These are phyloP conservation scores for Phyllostomus hastatus DNA, from an alignment of 2,113 vertebrate genomes.

Conservation along the genomic window DNA sequence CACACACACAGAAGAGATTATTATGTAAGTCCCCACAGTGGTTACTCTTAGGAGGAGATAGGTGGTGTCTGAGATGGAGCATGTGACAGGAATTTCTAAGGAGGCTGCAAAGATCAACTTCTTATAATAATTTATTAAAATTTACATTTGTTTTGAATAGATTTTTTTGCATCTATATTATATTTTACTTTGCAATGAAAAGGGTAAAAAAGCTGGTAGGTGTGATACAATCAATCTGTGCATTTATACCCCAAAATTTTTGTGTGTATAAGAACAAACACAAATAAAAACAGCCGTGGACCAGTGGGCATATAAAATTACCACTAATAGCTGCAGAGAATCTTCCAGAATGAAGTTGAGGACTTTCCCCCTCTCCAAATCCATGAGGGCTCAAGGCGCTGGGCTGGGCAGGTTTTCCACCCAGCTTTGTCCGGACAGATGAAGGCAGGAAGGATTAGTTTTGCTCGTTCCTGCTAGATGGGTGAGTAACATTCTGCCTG, in stretches of 20 bases:
- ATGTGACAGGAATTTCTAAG: neutral
- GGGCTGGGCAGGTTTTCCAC: neutral
- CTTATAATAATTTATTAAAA: neutral
- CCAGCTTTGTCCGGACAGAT: conserved; percentile 65
- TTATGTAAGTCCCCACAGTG: neutral
- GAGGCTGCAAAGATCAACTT: neutral
- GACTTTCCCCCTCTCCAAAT: conserved; percentile 23
- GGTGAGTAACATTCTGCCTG: conserved; percentile 42
- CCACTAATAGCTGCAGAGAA: neutral
- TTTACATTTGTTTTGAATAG: neutral
- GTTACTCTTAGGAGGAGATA: neutral
- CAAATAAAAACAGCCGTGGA: neutral
- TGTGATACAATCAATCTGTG: neutral
- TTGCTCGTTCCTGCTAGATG: conserved; percentile 47
- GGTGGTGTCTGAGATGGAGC: neutral
- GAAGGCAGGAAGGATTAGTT: conserved; percentile 72
- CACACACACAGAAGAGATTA: neutral
- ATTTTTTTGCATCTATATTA: conserved; percentile 8
- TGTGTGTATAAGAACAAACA: neutral
- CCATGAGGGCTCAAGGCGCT: neutral
- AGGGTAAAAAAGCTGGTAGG: neutral
- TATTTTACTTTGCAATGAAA: neutral
- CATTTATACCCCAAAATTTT: neutral
- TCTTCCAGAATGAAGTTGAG: neutral
- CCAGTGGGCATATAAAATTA: neutral